Evolutionary conservation across 2,797 vertebrate genomes (phyloP), one percentile per base, ranked within the genome.

Genomic region (Gambelia wislizenii): DNA sequence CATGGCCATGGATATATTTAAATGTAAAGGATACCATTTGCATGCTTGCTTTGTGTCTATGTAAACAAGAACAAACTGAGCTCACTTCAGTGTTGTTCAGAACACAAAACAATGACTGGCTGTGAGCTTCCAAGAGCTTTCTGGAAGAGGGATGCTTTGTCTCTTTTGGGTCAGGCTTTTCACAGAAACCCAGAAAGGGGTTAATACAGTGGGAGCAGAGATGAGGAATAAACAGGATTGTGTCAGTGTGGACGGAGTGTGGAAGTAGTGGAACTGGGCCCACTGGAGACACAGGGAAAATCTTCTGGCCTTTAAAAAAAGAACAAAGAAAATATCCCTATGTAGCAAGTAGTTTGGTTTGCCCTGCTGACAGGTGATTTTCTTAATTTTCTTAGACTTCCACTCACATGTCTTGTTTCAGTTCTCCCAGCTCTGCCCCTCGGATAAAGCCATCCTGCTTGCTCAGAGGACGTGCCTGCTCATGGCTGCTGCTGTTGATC

Each of bases 381-480:
- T 87, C n/a, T n/a, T n/a, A n/a, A n/a, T n/a, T n/a, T n/a, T n/a
- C n/a, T n/a, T n/a, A n/a, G 54, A 90, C 83, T 89, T 85, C 27
- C 94, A 91, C 77, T 95, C 82, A 78, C 84, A 0, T 90, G 91
- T 95, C 91, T 95, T 89, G 72, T 95, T 95, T 92, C 91, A 99
- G 99, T 94, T 99, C 88, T 99, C 98, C 93, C 97, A 97, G 96
- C 96, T 98, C 95, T 98, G 98, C 92, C 96, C 97, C 91, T 94
- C 96, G 87, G 98, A 99, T 95, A 97, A 97, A 94, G 95, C 95
- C 12, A 91, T 98, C 93, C 96, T 99, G 69, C 95, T 98, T 96
- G 96, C 97, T 88, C 98, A 98, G 97, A 99, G 98, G 97, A 98
- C 98, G 0, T 99, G 98, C 92, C 96, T 99, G 91, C 95, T 99